phyloP scores from a whole-genome alignment of 64 coral and sea anemone genomes.

The Acropora yongei region DNA sequence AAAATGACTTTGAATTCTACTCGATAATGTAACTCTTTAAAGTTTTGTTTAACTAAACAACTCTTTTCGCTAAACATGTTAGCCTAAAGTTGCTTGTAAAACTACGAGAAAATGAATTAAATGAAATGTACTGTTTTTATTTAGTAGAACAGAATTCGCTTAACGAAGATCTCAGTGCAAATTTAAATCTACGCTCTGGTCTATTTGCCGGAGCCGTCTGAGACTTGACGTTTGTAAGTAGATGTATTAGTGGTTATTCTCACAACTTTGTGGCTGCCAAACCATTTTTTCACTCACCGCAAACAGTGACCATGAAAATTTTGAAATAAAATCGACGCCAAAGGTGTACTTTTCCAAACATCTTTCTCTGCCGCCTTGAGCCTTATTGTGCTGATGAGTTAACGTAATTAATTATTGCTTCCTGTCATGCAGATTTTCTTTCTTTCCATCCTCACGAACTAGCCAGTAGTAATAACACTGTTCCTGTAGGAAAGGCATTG shows the following conservation, averaged over 20 bases:
- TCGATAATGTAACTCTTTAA: neutral
- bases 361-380: neutral
- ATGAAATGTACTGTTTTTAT: neutral
- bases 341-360: neutral
- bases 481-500: neutral
- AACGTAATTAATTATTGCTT: slow-evolving; percentile 10
- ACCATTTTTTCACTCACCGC: slow-evolving; percentile 12
- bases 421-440: neutral
- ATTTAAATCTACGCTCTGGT: too few species aligned
- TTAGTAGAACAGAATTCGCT: neutral
- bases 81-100: neutral
- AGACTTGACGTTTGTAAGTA: too few species aligned
- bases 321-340: neutral
- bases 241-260: neutral
- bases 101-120: too few species aligned
- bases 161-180: too few species aligned
- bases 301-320: neutral
- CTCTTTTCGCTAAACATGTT: neutral
- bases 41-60: neutral
- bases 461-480: neutral
- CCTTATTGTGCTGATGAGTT: too few species aligned
- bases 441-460: neutral
- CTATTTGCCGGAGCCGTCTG: too few species aligned
- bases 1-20: neutral
- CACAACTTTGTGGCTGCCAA: neutral